phyloP scores from a whole-genome alignment of 2,888 invertebrate genomes.

The Trypoxylon attenuatum region DNA sequence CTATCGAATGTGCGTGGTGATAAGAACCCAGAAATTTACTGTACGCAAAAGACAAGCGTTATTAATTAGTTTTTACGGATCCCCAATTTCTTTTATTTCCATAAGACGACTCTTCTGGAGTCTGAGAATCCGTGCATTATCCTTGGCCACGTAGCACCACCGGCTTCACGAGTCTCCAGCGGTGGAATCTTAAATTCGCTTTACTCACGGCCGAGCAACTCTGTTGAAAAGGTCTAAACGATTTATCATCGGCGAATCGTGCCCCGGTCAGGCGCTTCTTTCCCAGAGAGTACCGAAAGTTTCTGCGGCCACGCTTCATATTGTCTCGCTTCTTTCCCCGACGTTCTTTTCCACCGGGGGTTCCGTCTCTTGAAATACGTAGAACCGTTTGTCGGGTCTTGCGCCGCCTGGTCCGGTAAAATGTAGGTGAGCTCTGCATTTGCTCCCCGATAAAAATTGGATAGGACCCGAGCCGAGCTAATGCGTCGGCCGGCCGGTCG shows the following conservation, averaged over 20 bases:
- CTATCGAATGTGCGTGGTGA: too few relatives aligned
- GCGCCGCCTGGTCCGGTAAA: constrained; percentile 13
- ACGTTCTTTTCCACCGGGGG: constrained; percentile 31
- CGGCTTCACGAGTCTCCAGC: constrained; percentile 28
- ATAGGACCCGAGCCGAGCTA: too few relatives aligned
- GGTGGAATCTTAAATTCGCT: constrained; percentile 70
- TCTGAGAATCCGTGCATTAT: constrained; percentile 9
- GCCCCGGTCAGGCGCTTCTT: constrained; percentile 64
- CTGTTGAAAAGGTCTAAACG: constrained; percentile 69
- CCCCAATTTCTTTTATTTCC: background rate
- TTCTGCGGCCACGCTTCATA: constrained; percentile 34
- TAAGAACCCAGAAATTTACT: too few relatives aligned
- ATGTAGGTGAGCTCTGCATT: too few relatives aligned
- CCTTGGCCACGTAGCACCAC: constrained; percentile 14
- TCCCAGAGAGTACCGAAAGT: constrained; percentile 46
- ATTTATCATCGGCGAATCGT: constrained; percentile 70
- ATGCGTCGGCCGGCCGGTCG: background rate
- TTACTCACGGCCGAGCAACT: constrained; percentile 70
- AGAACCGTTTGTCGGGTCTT: constrained; percentile 19
- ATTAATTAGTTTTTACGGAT: background rate
- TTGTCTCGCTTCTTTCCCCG: constrained; percentile 27
- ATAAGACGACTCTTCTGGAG: background rate
- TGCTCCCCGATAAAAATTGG: too few relatives aligned
- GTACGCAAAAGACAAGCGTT: too few relatives aligned
- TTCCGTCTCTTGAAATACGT: constrained; percentile 19